Percentiles rank a stretch among this genome's conserved stretches.
Conservation (phyloP, 2,113 vertebrate species). For the Ceyx cyanopectus region DNA sequence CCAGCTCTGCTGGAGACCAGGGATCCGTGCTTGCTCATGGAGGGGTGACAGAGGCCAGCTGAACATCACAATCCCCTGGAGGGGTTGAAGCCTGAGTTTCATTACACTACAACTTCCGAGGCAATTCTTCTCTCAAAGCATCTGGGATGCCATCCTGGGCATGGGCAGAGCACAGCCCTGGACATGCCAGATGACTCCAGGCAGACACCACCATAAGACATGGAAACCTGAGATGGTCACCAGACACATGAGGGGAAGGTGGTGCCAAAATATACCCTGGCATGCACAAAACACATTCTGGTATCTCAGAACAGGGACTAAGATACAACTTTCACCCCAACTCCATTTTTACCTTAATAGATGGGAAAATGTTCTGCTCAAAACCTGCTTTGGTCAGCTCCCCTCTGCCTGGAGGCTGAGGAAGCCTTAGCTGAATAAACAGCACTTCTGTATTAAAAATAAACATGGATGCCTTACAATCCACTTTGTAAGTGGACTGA, state of each 20-base stretch:
- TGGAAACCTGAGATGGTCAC: neutral
- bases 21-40: neutral
- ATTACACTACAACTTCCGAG: neutral
- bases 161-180: neutral
- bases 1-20: neutral
- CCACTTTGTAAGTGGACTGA: neutral
- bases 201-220: neutral
- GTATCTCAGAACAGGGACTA: neutral
- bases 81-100: neutral
- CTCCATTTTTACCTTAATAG: neutral
- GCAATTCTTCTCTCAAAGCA: neutral
- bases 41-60: neutral
- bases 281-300: neutral
- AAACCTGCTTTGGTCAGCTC: neutral
- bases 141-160: neutral
- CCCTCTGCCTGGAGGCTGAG: neutral
- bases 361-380: neutral
- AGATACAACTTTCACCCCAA: neutral
- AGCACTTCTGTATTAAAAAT: conserved; percentile 18
- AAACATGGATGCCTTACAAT: conserved; percentile 7
- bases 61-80: neutral
- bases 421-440: conserved; percentile 36
- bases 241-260: neutral
- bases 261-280: neutral
- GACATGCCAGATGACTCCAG: neutral